Base-by-base conservation (phyloP, 1,140 invertebrate species). In the Pomacea maculata region DNA sequence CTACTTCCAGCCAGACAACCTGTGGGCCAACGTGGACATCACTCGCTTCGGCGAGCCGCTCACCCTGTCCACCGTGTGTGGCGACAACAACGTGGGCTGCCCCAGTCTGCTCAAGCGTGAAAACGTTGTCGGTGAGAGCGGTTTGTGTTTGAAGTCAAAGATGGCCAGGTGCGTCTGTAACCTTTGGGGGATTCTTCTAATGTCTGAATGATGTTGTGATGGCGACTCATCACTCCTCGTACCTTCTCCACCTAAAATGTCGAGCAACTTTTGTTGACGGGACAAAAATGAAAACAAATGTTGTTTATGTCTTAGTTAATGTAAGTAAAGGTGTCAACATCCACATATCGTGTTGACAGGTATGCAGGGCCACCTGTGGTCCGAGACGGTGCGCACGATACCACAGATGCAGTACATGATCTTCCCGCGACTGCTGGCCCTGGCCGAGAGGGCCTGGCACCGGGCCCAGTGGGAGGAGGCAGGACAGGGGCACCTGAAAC, bases 401-500 rank as follows among this genome's bases (percentile, higher is more conserved):
- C 83, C 84, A 15, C 85, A 88, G 45, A 71, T 88, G 52, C 81
- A 89, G 12, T 81, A 86, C 68, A 88, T 88, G 87, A 80, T 86
- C 29, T 89, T 86, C 75, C 89, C 89, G 0, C 83, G 89, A 15
- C 55, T 90, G 10, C 70, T 90, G 19, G 88, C 89, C 11, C 80
- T 89, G 34, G 89, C 89, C 19, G 89, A 90, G 83, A 78, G 88
- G 45, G 87, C 87, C 4, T 90, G 89, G 89, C 88, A 89, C 72
- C 83, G 83, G 55, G 85, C 87, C 34, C 12, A 64, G 19, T 90
- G 89, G 89, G 88, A 89, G 80, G 61, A 74, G 17, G 70, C 82
- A 2, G 52, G 70, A 9, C 64, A 82, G 10, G 64, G 11, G 68
- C 77, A 65, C 80, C 68, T 72, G 64, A 80, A 64, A 25, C 75